Conservation (phyloP, 2,113 vertebrate genomes). For the Muscicapa adusta region DNA sequence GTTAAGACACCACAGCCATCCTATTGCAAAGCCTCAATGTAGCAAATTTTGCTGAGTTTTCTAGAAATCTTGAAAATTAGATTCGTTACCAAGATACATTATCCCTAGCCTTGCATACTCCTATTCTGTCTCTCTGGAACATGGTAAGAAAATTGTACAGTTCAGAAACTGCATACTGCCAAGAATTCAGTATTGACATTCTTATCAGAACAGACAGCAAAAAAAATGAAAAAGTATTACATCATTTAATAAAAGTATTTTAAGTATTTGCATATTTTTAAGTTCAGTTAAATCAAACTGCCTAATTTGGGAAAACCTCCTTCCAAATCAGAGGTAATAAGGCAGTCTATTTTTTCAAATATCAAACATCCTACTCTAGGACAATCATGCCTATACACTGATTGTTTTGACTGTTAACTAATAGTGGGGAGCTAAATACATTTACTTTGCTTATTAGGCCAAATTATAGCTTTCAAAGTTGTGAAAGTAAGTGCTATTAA, state of each 20-base stretch:
- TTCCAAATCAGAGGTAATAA: not conserved
- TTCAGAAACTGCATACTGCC: not conserved
- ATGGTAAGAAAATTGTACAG: not conserved
- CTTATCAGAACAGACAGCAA: not conserved
- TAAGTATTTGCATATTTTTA: not conserved
- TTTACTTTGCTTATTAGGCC: not conserved
- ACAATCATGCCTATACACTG: not conserved
- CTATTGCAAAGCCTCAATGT: not conserved
- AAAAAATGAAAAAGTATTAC: not conserved
- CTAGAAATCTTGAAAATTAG: not conserved
- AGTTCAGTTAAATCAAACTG: not conserved
- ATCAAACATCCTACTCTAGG: not conserved
- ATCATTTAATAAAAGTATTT: not conserved
- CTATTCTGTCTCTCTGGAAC: not conserved
- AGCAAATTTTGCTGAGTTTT: not conserved
- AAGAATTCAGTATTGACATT: not conserved
- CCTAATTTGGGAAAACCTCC: not conserved
- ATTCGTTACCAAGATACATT: not conserved
- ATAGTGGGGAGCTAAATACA: not conserved
- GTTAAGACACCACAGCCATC: not conserved
- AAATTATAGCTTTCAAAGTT: not conserved
- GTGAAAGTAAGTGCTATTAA: not conserved
- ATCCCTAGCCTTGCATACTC: not conserved
- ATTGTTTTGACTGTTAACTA: not conserved
- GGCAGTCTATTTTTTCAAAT: not conserved